Evolutionary conservation across 2,888 invertebrate genomes (phyloP).

Genomic region (Aphodius sticticus): DNA sequence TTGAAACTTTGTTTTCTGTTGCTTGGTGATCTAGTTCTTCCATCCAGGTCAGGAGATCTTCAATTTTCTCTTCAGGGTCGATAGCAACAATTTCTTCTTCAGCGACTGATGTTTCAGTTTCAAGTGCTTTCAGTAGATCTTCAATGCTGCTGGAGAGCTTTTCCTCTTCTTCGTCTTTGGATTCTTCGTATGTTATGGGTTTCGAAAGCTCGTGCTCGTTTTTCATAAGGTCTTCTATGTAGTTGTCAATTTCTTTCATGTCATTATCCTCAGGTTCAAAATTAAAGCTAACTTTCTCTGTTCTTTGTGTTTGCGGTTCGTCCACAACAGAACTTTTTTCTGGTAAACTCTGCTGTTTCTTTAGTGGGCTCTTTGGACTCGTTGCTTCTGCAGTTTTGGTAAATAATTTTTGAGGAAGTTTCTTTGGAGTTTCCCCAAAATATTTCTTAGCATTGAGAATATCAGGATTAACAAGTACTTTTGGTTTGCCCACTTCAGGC

Average conservation of each 20-base stretch:
- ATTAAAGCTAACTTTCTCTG: conserved; percentile 49
- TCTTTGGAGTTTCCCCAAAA: conserved; percentile 53
- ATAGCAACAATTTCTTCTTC: conserved; percentile 40
- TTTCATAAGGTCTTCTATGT: conserved; percentile 57
- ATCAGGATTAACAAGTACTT: conserved; percentile 55
- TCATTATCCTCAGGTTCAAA: conserved; percentile 59
- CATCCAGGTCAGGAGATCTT: conserved; percentile 59
- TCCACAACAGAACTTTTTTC: conserved; percentile 44
- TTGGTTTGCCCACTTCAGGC: conserved; percentile 57
- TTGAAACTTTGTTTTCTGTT: conserved; percentile 50
- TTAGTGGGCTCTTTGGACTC: conserved; percentile 28
- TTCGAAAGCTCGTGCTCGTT: conserved; percentile 58
- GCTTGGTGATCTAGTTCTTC: conserved; percentile 57
- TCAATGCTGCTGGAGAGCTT: conserved; percentile 57
- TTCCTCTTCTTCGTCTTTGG: conserved; percentile 42
- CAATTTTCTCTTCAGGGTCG: conserved; percentile 55
- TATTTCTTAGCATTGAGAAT: conserved; percentile 56
- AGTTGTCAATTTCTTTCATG: conserved; percentile 55
- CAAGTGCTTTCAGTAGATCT: conserved; percentile 57
- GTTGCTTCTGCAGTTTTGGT: conserved; percentile 40
- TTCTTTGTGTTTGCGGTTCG: conserved; percentile 37
- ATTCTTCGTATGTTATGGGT: conserved; percentile 51
- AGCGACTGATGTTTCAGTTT: conserved; percentile 52
- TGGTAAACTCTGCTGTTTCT: conserved; percentile 53
- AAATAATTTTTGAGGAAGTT: conserved; percentile 28